phyloP scores from a whole-genome alignment of 2,888 invertebrate species.

The Yponomeuta sedellus region DNA sequence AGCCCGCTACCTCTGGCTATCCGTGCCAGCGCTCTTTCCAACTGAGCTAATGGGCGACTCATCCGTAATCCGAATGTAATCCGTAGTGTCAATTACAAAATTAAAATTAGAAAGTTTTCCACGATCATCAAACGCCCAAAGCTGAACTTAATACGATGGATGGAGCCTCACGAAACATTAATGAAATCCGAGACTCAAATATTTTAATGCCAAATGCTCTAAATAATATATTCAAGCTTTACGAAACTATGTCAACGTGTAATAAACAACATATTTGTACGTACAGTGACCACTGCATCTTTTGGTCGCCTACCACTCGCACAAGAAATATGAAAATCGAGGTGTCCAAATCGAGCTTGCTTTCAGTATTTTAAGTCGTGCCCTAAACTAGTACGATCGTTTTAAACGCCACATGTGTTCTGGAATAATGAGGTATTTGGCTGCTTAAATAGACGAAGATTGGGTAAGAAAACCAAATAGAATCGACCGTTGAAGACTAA shows the following conservation, averaged over 20 bases:
- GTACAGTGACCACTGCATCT: background rate
- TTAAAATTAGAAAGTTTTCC: background rate
- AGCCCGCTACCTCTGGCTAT: too few species aligned
- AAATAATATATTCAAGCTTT: background rate
- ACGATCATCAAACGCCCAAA: background rate
- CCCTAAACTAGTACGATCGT: background rate
- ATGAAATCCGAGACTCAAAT: background rate
- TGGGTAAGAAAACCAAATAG: background rate
- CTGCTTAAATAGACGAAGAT: background rate
- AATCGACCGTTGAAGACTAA: constrained; percentile 16
- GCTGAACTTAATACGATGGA: background rate
- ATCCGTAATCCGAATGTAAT: too few species aligned
- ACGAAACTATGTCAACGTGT: background rate
- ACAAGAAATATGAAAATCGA: background rate
- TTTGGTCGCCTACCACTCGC: background rate
- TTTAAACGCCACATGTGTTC: background rate
- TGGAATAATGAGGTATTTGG: constrained; percentile 22
- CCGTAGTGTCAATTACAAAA: background rate
- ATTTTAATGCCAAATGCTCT: background rate
- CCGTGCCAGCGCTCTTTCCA: too few species aligned
- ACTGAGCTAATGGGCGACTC: too few species aligned
- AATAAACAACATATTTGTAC: background rate
- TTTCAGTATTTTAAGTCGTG: background rate
- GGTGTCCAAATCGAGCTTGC: background rate
- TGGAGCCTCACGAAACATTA: background rate